Percentiles rank a stretch among this genome's conserved stretches.
These are phyloP conservation scores for Anthoptus insignis DNA, from an alignment of 2,888 invertebrate genomes.

Conservation along the genomic window DNA sequence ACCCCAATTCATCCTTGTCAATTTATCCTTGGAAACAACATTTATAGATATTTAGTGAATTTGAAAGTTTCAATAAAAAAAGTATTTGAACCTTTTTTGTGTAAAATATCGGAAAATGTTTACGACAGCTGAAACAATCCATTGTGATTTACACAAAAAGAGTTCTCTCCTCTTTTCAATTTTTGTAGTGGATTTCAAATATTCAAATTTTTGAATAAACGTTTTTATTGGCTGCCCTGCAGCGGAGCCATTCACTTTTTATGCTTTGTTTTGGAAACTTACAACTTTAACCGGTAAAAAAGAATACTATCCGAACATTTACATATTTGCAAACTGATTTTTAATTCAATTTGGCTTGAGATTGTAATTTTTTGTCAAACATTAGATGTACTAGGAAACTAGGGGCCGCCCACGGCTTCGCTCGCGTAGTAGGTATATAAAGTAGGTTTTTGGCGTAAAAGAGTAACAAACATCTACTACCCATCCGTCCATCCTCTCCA, in stretches of 20 bases:
- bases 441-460: too few relatives aligned
- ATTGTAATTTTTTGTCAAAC: too few relatives aligned
- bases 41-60: not conserved
- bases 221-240: conserved; percentile 33
- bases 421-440: too few relatives aligned
- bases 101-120: conserved; percentile 16
- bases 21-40: too few relatives aligned
- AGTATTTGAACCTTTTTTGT: not conserved
- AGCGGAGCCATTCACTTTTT: conserved; percentile 27
- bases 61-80: not conserved
- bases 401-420: too few relatives aligned
- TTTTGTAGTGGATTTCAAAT: conserved; percentile 27
- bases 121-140: conserved; percentile 13
- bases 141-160: conserved; percentile 27
- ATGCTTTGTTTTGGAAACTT: conserved; percentile 23
- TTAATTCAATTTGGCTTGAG: too few relatives aligned
- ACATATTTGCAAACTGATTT: not conserved
- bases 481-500: too few relatives aligned
- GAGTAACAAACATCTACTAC: too few relatives aligned
- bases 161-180: conserved; percentile 26
- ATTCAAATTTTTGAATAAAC: conserved; percentile 34
- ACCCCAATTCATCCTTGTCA: too few relatives aligned
- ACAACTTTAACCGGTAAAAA: not conserved
- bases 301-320: not conserved
- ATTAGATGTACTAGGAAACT: too few relatives aligned